These are phyloP conservation scores for Eueides isabella DNA, from an alignment of 1,140 invertebrate genomes.

Conservation along the genomic window DNA sequence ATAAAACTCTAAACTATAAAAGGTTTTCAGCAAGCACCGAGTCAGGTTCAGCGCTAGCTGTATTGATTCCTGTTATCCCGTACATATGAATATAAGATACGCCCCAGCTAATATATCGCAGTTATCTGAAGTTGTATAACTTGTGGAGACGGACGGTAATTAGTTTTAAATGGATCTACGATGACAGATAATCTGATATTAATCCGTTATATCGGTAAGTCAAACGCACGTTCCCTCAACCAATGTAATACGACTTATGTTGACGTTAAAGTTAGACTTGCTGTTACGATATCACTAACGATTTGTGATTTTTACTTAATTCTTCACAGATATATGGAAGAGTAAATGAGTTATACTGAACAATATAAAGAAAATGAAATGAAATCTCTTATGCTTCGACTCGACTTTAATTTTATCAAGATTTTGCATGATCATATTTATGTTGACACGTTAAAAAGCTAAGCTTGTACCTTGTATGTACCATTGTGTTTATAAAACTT, in stretches of 20 bases:
- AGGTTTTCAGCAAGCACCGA: not conserved
- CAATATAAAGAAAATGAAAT: too few species aligned
- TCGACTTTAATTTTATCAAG: too few species aligned
- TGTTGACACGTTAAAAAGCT: too few species aligned
- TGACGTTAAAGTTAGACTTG: too few species aligned
- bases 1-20: not conserved
- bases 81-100: not conserved
- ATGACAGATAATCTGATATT: not conserved
- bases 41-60: not conserved
- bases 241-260: too few species aligned
- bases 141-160: not conserved
- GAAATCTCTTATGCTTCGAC: too few species aligned
- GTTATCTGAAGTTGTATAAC: not conserved
- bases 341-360: too few species aligned
- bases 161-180: slow-evolving; percentile 7
- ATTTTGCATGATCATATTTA: too few species aligned
- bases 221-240: not conserved
- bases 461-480: too few species aligned
- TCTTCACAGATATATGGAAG: too few species aligned
- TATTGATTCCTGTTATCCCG: not conserved
- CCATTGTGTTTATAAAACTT: too few species aligned
- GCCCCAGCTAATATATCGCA: not conserved
- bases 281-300: not conserved
- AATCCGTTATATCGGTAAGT: not conserved
- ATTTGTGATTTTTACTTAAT: not conserved